Conservation (phyloP, 2,797 vertebrate species). For the Gallinago solitaria region DNA sequence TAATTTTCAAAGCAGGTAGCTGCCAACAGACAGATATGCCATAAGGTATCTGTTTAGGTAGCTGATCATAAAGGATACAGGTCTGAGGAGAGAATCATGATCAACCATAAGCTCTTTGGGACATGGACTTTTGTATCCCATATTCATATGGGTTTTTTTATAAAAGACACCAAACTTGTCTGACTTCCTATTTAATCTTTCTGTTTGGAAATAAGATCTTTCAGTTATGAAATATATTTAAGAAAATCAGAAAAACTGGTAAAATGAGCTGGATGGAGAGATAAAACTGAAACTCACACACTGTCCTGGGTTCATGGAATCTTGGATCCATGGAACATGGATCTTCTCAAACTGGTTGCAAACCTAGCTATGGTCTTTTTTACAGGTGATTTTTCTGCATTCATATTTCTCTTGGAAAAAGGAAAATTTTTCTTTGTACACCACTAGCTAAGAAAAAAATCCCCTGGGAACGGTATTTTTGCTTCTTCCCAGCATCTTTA, state of each 20-base stretch:
- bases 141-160: background rate
- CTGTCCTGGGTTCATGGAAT: background rate
- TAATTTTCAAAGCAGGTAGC: background rate
- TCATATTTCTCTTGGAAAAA: background rate
- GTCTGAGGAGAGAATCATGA: background rate
- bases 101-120: background rate
- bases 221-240: background rate
- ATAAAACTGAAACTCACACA: background rate
- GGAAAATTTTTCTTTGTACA: background rate
- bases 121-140: background rate
- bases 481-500: background rate
- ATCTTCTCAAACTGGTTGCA: background rate
- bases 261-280: background rate
- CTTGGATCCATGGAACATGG: background rate
- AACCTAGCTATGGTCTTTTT: background rate
- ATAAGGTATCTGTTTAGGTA: background rate
- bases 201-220: background rate
- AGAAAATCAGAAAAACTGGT: background rate
- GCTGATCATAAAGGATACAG: background rate
- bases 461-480: fast-evolving
- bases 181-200: background rate
- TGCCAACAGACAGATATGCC: background rate
- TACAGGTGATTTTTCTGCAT: background rate
- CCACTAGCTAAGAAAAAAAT: background rate
- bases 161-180: background rate